These are phyloP conservation scores for Thereva nobilitata DNA, from an alignment of 2,888 invertebrate species.

Conservation along the genomic window DNA sequence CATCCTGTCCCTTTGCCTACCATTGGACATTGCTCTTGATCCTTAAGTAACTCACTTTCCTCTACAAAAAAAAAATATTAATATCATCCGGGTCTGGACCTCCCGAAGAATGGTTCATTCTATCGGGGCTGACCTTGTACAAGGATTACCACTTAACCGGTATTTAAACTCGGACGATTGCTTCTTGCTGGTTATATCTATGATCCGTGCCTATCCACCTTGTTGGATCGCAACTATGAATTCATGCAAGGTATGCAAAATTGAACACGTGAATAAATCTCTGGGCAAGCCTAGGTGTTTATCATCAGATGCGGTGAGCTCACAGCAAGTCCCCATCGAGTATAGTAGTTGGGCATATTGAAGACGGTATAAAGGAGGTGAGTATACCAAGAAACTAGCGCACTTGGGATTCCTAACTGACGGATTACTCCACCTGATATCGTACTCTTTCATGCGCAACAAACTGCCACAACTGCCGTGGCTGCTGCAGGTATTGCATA, in stretches of 20 bases:
- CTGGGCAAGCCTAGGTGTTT: constrained; percentile 4
- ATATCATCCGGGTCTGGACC: constrained; percentile 2
- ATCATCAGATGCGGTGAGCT: constrained; percentile 16
- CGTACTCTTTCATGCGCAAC: constrained; percentile 7
- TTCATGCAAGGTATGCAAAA: constrained; percentile 25
- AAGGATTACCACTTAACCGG: constrained; percentile 33
- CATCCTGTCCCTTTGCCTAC: too few species aligned
- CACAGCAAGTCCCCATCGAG: constrained; percentile 16
- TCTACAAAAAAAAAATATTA: constrained; percentile 1
- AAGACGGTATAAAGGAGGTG: neutral
- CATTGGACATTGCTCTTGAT: neutral
- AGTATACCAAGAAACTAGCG: constrained; percentile 14
- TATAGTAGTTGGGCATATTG: neutral
- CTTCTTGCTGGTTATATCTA: constrained; percentile 6
- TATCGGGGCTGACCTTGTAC: constrained; percentile 28
- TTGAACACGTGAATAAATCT: constrained; percentile 30
- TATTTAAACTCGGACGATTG: constrained; percentile 34
- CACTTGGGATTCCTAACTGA: constrained; percentile 20
- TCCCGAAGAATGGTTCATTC: constrained; percentile 7
- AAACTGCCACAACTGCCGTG: constrained; percentile 3
- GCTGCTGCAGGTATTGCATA: neutral
- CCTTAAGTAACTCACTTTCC: constrained; percentile 21
- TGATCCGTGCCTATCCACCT: neutral
- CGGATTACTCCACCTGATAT: constrained; percentile 33
- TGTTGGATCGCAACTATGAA: neutral